phyloP scores from a whole-genome alignment of 2,797 vertebrate genomes.

The Micropoecilia bifurca region DNA sequence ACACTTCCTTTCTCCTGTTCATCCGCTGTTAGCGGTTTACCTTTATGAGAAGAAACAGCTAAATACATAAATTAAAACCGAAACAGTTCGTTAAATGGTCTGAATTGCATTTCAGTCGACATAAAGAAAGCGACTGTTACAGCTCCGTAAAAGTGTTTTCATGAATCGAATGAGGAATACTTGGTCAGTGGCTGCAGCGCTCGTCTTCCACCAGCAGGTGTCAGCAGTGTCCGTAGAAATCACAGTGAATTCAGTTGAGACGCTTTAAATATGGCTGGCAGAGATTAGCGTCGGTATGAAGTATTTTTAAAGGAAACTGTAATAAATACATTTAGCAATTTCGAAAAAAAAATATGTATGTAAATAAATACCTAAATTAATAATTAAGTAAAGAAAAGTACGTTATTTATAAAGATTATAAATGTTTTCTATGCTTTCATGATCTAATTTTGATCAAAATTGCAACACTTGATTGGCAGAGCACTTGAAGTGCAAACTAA shows the following conservation, averaged over 20 bases:
- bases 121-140: background rate
- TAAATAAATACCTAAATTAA: background rate
- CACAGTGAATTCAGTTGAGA: background rate
- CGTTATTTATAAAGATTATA: no score
- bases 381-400: background rate
- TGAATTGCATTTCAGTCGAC: no score
- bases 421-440: background rate
- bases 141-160: background rate
- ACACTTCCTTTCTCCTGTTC: constrained; percentile 35
- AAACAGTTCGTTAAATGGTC: background rate
- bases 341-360: background rate
- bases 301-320: background rate
- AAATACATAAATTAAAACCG: background rate
- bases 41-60: background rate
- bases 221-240: constrained; percentile 38
- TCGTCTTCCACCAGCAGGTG: constrained; percentile 48
- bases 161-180: background rate
- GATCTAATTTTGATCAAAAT: background rate
- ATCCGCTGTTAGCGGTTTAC: constrained; percentile 19
- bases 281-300: background rate
- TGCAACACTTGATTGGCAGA: background rate
- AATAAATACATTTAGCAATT: background rate
- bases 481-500: background rate
- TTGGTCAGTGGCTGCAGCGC: constrained; percentile 10
- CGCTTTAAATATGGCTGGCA: background rate